Percentiles rank a stretch among this genome's conserved stretches.
Conservation (phyloP, 2,888 invertebrate genomes). For the Noctua comes region DNA sequence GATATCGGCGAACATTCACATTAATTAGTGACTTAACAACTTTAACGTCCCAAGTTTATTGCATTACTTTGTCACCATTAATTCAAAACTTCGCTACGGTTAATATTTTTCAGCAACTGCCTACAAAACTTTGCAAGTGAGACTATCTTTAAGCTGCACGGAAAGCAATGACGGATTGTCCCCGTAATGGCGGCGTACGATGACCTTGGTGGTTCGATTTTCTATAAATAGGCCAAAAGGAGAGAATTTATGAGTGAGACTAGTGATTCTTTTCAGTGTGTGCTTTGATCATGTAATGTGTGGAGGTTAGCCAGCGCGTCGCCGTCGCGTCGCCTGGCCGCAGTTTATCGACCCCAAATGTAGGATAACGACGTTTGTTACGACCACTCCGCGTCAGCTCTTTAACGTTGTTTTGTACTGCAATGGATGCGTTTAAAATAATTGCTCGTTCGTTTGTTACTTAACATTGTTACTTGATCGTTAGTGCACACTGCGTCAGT, state of each 20-base stretch:
- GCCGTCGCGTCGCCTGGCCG: constrained; percentile 78
- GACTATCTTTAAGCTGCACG: constrained; percentile 30
- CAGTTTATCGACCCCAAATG: constrained; percentile 87
- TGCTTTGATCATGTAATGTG: constrained; percentile 78
- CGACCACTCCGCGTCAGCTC: constrained; percentile 78
- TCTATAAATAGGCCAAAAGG: constrained; percentile 42
- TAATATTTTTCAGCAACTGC: constrained; percentile 55
- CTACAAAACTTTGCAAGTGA: constrained; percentile 42
- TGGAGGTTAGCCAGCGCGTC: constrained; percentile 78
- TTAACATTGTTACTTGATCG: constrained; percentile 66
- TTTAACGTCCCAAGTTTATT: constrained; percentile 50
- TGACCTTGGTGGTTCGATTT: constrained; percentile 55
- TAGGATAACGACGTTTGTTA: constrained; percentile 87
- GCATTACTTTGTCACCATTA: constrained; percentile 57
- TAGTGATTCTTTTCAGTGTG: constrained; percentile 56
- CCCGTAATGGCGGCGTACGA: constrained; percentile 11
- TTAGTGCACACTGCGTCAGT: constrained; percentile 46
- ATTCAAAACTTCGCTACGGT: constrained; percentile 51
- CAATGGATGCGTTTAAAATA: constrained; percentile 81
- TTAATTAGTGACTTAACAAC: constrained; percentile 52
- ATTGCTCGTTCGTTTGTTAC: constrained; percentile 76
- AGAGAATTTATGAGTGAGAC: constrained; percentile 46
- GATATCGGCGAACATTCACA: constrained; percentile 48
- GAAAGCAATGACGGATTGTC: constrained; percentile 48
- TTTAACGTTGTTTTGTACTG: constrained; percentile 79